Percentiles rank a stretch among this genome's conserved stretches.
Evolutionary conservation across 2,797 vertebrate genomes (phyloP).

Genomic region (Falco berigora): DNA sequence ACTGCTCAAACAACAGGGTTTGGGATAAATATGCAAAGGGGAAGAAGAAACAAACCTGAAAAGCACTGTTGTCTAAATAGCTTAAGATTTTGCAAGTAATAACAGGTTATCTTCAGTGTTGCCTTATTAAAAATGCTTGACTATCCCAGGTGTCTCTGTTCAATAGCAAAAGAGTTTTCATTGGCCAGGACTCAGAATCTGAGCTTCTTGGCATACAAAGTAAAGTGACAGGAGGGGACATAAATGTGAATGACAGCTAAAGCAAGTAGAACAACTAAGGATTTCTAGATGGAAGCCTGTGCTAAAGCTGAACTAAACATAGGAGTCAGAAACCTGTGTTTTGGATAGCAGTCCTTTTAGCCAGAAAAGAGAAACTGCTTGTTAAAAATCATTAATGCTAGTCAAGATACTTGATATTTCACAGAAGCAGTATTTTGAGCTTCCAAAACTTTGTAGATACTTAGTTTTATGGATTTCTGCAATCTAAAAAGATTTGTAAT

Average conservation of each 20-base stretch:
- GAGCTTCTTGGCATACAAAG: not conserved
- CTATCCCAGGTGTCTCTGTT: not conserved
- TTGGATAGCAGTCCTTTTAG: not conserved
- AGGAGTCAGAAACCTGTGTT: not conserved
- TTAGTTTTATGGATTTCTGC: not conserved
- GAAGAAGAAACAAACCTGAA: not conserved
- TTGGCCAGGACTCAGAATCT: not conserved
- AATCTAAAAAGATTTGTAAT: not conserved
- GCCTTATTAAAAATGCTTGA: not conserved
- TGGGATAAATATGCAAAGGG: not conserved
- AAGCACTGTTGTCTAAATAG: not conserved
- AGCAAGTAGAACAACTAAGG: not conserved
- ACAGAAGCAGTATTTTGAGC: not conserved
- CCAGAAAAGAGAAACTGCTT: not conserved
- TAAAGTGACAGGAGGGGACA: not conserved
- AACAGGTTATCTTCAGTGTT: not conserved
- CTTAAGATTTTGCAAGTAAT: not conserved
- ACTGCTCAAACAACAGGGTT: not conserved
- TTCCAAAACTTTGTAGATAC: not conserved
- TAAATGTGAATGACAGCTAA: not conserved
- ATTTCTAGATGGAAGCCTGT: not conserved
- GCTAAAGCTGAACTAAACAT: not conserved
- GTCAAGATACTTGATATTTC: not conserved
- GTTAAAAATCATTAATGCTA: not conserved
- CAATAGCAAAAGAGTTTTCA: not conserved